Evolutionary conservation across 2,797 vertebrate species (phyloP).

Genomic region (Amniataba percoides): DNA sequence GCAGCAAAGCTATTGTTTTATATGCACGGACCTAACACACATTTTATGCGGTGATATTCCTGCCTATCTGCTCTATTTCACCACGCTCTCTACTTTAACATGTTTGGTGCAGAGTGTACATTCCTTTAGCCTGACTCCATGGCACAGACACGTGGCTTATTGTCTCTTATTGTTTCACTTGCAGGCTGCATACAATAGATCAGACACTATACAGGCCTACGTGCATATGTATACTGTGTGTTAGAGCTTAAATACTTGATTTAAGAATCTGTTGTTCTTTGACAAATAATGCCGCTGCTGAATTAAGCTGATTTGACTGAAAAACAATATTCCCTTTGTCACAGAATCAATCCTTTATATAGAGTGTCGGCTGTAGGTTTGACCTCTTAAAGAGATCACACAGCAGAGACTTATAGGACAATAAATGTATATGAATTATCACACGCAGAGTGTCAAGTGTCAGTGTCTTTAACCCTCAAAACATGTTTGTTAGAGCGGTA

Average conservation of each 20-base stretch:
- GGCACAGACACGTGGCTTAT: not conserved
- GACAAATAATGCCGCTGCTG: constrained; percentile 15
- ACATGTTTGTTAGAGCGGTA: constrained; percentile 51
- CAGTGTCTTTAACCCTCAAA: constrained; percentile 29
- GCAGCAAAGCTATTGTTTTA: constrained; percentile 18
- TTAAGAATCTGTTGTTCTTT: constrained; percentile 23
- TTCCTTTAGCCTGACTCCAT: constrained; percentile 57
- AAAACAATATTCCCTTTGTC: constrained; percentile 46
- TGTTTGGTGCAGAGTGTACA: constrained; percentile 47
- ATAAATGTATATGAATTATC: constrained; percentile 24
- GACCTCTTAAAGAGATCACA: constrained; percentile 57
- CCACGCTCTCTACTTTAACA: not conserved
- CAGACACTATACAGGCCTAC: constrained; percentile 1
- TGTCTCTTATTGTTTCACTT: not conserved
- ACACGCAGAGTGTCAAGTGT: not conserved
- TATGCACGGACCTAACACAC: not conserved
- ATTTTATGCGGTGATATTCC: not conserved
- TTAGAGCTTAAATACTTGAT: constrained; percentile 33
- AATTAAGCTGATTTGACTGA: constrained; percentile 63
- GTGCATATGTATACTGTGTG: not conserved
- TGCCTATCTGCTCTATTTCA: constrained; percentile 7
- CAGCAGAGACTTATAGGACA: constrained; percentile 32
- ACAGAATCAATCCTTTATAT: constrained; percentile 30
- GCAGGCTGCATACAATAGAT: constrained; percentile 14
- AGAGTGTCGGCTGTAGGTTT: constrained; percentile 41